Conservation (phyloP, 2,888 invertebrate species). For the Lithophane socia region DNA sequence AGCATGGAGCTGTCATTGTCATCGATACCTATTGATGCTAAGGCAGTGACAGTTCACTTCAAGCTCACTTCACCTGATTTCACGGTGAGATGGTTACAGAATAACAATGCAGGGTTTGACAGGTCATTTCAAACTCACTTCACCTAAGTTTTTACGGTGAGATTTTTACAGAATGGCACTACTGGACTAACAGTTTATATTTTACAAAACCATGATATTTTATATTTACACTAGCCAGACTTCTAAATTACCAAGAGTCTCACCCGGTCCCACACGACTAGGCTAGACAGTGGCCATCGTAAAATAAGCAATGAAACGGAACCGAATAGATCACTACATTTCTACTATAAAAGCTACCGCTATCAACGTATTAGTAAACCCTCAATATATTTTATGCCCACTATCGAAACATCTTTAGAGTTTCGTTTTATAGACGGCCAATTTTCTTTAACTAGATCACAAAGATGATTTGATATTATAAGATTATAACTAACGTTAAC, state of each 20-base stretch:
- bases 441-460: constrained; percentile 21
- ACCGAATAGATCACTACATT: constrained; percentile 51
- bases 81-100: too few species aligned
- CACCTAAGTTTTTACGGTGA: too few species aligned
- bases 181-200: neutral
- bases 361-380: constrained; percentile 61
- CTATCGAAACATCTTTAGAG: constrained; percentile 27
- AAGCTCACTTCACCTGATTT: too few species aligned
- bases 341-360: constrained; percentile 53
- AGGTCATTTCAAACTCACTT: too few species aligned
- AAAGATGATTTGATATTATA: constrained; percentile 4
- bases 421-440: constrained; percentile 15
- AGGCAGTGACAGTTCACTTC: too few species aligned
- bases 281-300: constrained; percentile 53
- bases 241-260: constrained; percentile 24
- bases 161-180: too few species aligned
- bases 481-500: constrained; percentile 1
- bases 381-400: constrained; percentile 37
- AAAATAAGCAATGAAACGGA: constrained; percentile 59
- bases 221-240: constrained; percentile 6
- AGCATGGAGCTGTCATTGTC: too few species aligned
- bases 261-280: constrained; percentile 34
- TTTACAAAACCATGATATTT: neutral
- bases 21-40: too few species aligned
- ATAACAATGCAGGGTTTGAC: too few species aligned